Base-by-base conservation (phyloP, 2,888 invertebrate species). In the Machimus rusticus region DNA sequence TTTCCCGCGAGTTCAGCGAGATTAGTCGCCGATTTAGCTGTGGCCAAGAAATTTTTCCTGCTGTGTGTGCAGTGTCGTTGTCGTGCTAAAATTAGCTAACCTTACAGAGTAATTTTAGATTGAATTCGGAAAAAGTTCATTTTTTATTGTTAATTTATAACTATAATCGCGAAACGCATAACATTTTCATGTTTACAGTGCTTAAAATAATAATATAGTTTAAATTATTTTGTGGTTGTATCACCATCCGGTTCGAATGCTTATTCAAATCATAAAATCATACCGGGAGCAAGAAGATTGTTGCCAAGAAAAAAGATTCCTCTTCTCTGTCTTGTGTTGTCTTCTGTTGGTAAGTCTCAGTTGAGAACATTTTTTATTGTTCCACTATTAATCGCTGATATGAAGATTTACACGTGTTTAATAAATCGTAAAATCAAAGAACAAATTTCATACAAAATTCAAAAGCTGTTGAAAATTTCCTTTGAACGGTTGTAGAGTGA, bases 101-200 rank as follows among this genome's bases (percentile, higher is more conserved):
- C 82, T 82, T 66, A 82, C 37, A 55, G 46, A 43, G 39, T 82
- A 82, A 82, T 82, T 82, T 82, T 82, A 66, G 82, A 66, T 81
- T 28, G 8, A 37, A n/a, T 76, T n/a, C 66, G 66, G 37, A 19
- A 57, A 66, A 82, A 82, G 57, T 82, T 82, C 57, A 51, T 19
- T 37, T 16, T 79, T 14, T 43, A 43, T 43, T 46, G 55, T 76
- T 14, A 76, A 57, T n/a, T 82, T 82, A 23, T 82, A 57, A 57
- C 14, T 82, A 19, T 76, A 34, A 37, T 76, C 9, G 4, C 31
- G 5, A 31, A 76, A 34, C 23, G 0, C 23, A 1, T 37, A 28
- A 31, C 34, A 76, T 76, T 37, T 19, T 76, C 9, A 76, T 5
- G 28, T 74, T 76, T 76, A 34, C 76, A 76, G 34, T 76, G 76